Percentiles rank a stretch among this genome's conserved stretches.
Evolutionary conservation across 2,888 invertebrate species (phyloP).

Genomic region (Drosophila mayaguana): DNA sequence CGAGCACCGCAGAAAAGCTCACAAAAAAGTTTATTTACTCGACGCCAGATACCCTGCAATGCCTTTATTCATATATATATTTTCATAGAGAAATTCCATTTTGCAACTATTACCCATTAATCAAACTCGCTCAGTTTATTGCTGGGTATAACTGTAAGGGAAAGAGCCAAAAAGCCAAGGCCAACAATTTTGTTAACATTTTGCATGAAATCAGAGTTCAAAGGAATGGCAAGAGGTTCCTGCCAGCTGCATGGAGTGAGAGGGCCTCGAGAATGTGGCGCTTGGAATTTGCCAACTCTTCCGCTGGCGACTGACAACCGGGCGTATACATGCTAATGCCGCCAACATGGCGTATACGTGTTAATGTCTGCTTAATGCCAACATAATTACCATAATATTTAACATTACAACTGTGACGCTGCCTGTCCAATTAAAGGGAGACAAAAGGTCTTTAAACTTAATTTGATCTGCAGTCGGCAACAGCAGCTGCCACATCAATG

Average conservation of each 20-base stretch:
- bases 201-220: conserved; percentile 57
- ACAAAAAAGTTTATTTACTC: conserved; percentile 23
- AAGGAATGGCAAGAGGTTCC: conserved; percentile 28
- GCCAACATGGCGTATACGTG: conserved; percentile 20
- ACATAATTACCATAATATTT: conserved; percentile 45
- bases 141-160: conserved; percentile 16
- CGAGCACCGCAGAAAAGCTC: conserved; percentile 31
- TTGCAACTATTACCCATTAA: background rate
- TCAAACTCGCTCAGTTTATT: background rate
- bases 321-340: background rate
- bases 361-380: conserved; percentile 35
- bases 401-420: conserved; percentile 19
- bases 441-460: conserved; percentile 19
- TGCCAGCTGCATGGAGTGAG: background rate
- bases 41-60: conserved; percentile 22
- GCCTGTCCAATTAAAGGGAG: background rate
- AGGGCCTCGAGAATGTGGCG: conserved; percentile 10
- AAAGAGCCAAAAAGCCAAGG: conserved; percentile 6
- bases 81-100: background rate
- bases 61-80: background rate
- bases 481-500: conserved; percentile 22
- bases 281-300: conserved; percentile 24
- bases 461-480: conserved; percentile 15
- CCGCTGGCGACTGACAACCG: no score
- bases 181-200: conserved; percentile 45